Base-by-base conservation (phyloP, 2,797 vertebrate genomes). In the Sebastes itinus region DNA sequence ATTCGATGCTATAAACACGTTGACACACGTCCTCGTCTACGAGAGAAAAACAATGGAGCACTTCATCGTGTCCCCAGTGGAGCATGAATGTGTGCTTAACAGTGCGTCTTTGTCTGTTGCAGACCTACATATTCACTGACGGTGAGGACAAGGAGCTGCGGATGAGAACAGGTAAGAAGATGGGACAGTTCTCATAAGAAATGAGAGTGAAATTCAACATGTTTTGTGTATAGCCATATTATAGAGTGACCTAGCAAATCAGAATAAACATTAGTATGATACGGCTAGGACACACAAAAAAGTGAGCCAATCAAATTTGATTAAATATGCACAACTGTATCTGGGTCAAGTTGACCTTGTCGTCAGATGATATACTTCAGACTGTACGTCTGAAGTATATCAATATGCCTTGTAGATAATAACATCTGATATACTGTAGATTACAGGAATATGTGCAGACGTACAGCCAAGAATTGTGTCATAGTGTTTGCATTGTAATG, bases 41-140 rank as follows among this genome's bases (percentile, higher is more conserved):
- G n/a, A 23, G 28, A 33, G 55, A 12, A 52, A 35, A 42, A 64
- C 77, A 75, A 72, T 69, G 62, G 58, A 67, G 56, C 66, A 2
- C 38, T 63, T 87, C 20, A 78, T 49, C 2, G 8, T 38, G 6
- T 68, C 59, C 12, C 12, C 61, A 60, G 60, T 42, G 14, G 72
- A 23, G 60, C 32, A 4, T 30, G 1, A 20, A 16, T 55, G 10
- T 63, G 16, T 59, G 16, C 49, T 11, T 81, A 64, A 77, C 70
- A 33, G 16, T 35, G 20, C 61, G 22, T 75, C 68, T 83, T 76
- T 77, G 32, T 86, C 64, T 94, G 38, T 95, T 94, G 87, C 91
- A 99, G 98, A 98, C 98, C 0, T 98, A 97, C 89, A 98, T 99
- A 87, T 99, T 99, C 90, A 99, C 97, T 0, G 98, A 99, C 42